A percentile compares a stretch with the other conserved stretches of the same genome.
Evolutionary conservation across 2,888 invertebrate species (phyloP).

Genomic region (Sclerodermus sp.): DNA sequence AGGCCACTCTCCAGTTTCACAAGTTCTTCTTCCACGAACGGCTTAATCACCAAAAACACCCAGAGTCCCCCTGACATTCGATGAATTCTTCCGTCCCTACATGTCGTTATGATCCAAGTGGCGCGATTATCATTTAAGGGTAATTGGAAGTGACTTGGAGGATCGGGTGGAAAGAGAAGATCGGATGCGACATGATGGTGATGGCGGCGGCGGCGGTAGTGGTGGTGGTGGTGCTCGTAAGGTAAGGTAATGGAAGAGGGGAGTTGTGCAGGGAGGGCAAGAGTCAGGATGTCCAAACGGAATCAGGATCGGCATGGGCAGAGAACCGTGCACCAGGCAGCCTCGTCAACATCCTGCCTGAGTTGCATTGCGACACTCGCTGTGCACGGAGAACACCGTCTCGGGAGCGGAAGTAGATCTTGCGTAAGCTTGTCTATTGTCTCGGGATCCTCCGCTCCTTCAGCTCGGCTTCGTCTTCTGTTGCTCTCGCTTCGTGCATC

Average conservation of each 20-base stretch:
- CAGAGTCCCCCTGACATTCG: no score
- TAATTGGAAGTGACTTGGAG: no score
- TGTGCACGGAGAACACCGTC: conserved; percentile 32
- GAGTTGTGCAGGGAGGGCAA: conserved; percentile 1
- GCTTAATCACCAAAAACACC: no score
- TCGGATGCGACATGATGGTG: no score
- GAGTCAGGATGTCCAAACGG: conserved; percentile 25
- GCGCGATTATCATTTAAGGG: no score
- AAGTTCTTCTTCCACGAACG: no score
- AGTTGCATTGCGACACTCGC: conserved; percentile 44
- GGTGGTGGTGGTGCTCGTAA: no score
- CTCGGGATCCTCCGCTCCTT: conserved; percentile 39
- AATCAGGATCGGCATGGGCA: conserved; percentile 47
- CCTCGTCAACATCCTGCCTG: conserved; percentile 55
- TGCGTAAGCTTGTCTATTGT: conserved; percentile 52
- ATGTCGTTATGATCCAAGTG: no score
- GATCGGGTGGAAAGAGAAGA: no score
- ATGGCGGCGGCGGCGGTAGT: no score
- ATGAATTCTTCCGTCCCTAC: no score
- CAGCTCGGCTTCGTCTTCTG: conserved; percentile 19
- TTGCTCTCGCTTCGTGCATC: conserved; percentile 14
- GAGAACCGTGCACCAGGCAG: conserved; percentile 45
- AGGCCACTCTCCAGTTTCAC: no score
- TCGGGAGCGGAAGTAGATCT: conserved; percentile 46
- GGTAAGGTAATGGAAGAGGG: neutral